phyloP scores from a whole-genome alignment of 1,140 invertebrate species.

The Periplaneta americana region DNA sequence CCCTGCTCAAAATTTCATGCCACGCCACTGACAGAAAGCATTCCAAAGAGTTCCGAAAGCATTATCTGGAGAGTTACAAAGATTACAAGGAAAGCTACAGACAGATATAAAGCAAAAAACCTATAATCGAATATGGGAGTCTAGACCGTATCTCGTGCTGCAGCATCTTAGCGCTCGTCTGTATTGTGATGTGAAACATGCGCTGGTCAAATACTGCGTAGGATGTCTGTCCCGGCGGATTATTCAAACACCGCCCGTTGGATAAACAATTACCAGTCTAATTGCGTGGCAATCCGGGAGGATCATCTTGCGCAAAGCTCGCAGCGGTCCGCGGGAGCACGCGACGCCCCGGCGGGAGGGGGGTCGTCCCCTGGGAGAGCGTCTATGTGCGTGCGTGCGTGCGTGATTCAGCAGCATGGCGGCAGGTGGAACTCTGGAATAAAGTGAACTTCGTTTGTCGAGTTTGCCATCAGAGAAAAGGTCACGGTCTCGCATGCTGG shows the following conservation, averaged over 20 bases:
- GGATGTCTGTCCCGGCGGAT: neutral
- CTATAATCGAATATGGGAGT: too few species aligned
- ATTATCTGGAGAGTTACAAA: too few species aligned
- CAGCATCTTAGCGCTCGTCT: neutral
- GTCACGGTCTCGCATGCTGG: too few species aligned
- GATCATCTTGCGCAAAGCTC: constrained; percentile 5
- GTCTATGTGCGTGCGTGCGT: neutral
- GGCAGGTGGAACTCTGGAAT: neutral
- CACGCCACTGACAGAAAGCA: too few species aligned
- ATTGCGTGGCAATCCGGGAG: constrained; percentile 7
- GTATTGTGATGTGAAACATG: neutral
- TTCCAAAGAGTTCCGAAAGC: too few species aligned
- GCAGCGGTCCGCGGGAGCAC: neutral
- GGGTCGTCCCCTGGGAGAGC: neutral
- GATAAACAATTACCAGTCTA: constrained; percentile 13
- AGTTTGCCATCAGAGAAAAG: too few species aligned
- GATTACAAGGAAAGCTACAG: too few species aligned
- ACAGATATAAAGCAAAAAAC: too few species aligned
- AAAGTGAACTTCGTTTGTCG: too few species aligned
- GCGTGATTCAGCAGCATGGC: neutral
- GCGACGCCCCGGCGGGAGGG: neutral
- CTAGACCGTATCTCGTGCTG: too few species aligned
- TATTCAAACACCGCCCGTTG: neutral
- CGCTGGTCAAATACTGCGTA: neutral
- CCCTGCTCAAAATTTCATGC: too few species aligned